phyloP scores from a whole-genome alignment of 92 coral and sea anemone genomes.

The Palythoa grandiflora region DNA sequence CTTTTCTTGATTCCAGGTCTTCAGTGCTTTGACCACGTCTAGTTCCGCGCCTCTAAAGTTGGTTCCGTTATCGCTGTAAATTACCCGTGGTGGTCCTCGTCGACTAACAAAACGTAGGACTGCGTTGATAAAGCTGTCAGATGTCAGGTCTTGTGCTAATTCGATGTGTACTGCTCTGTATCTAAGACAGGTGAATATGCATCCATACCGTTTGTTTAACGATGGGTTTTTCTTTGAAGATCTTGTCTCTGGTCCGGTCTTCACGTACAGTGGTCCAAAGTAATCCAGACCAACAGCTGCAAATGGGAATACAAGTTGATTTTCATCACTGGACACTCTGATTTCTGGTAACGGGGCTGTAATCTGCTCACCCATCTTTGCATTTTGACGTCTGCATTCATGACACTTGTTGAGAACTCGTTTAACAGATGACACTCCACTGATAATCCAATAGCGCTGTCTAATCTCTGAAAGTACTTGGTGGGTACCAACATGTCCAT shows the following conservation, averaged over 20 bases:
- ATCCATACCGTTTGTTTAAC: conserved; percentile 43
- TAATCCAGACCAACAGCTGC: conserved; percentile 60
- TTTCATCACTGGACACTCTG: conserved; percentile 55
- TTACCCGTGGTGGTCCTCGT: conserved; percentile 64
- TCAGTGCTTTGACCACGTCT: conserved; percentile 59
- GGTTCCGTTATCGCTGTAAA: conserved; percentile 69
- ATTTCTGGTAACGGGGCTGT: conserved; percentile 68
- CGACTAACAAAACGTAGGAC: conserved; percentile 52
- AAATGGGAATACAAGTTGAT: conserved; percentile 56
- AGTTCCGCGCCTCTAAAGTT: conserved; percentile 67
- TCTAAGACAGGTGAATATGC: conserved; percentile 23
- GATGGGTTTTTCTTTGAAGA: conserved; percentile 56
- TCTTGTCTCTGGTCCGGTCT: conserved; percentile 58
- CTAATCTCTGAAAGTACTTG: conserved; percentile 67
- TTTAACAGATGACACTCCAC: conserved; percentile 59
- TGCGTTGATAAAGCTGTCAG: conserved; percentile 61
- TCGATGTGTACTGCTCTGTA: conserved; percentile 57
- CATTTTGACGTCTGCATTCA: conserved; percentile 60
- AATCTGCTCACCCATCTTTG: conserved; percentile 60
- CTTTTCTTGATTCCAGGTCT: conserved; percentile 64
- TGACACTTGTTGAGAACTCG: conserved; percentile 61
- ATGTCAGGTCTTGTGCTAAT: conserved; percentile 53
- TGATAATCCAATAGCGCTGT: conserved; percentile 68
- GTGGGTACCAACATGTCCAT: conserved; percentile 72
- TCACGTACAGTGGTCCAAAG: conserved; percentile 67